A percentile compares a stretch with the other conserved stretches of the same genome.
Evolutionary conservation across 2,888 invertebrate genomes (phyloP).

Genomic region (Scaptomyza tumidula): DNA sequence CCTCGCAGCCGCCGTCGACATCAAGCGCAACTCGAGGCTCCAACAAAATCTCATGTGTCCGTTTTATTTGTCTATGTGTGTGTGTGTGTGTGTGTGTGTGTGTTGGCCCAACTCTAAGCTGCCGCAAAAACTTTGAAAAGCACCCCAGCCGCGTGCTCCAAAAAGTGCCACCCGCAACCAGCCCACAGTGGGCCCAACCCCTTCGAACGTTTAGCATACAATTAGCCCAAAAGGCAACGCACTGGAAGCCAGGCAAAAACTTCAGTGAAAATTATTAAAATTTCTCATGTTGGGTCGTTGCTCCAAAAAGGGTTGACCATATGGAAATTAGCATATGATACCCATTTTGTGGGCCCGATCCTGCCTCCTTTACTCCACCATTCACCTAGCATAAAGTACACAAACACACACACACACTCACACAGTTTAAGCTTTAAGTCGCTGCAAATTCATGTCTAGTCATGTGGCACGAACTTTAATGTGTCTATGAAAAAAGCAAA

Average conservation of each 20-base stretch:
- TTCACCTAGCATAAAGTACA: slow-evolving; percentile 10
- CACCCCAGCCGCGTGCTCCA: slow-evolving; percentile 22
- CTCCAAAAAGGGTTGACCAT: slow-evolving; percentile 77
- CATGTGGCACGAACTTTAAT: slow-evolving; percentile 58
- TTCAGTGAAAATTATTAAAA: slow-evolving; percentile 80
- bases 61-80: slow-evolving; percentile 14
- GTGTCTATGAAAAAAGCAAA: slow-evolving; percentile 17
- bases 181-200: slow-evolving; percentile 12
- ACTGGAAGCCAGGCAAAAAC: slow-evolving; percentile 65
- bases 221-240: slow-evolving; percentile 77
- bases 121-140: slow-evolving; percentile 70
- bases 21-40: slow-evolving; percentile 37
- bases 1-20: slow-evolving; percentile 18
- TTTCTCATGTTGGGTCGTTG: slow-evolving; percentile 61
- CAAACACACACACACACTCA: background rate
- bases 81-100: slow-evolving; percentile 7
- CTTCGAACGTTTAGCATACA: slow-evolving; percentile 78
- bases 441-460: slow-evolving; percentile 53
- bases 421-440: slow-evolving; percentile 65
- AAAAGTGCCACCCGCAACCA: slow-evolving; percentile 32
- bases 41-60: slow-evolving; percentile 58
- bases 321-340: slow-evolving; percentile 82
- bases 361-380: background rate
- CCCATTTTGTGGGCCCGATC: slow-evolving; percentile 43
- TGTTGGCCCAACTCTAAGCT: slow-evolving; percentile 51